phyloP scores from a whole-genome alignment of 2,888 invertebrate genomes.

The Caenorhabditis sp. region DNA sequence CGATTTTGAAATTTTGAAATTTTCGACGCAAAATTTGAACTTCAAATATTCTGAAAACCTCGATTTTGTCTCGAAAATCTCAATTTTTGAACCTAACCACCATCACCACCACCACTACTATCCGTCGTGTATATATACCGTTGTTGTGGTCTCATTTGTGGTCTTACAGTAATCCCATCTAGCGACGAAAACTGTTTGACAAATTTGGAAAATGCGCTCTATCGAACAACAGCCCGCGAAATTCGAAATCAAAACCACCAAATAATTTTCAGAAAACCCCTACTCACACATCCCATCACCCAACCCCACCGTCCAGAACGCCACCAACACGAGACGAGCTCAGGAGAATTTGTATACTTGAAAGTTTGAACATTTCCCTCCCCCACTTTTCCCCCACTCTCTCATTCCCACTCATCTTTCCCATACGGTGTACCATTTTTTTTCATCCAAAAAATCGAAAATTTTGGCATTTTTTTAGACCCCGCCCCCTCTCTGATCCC shows the following conservation, averaged over 20 bases:
- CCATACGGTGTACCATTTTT: neutral
- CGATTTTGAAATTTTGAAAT: constrained; percentile 2
- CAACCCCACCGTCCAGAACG: constrained; percentile 43
- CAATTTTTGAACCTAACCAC: too few species aligned
- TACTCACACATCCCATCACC: constrained; percentile 56
- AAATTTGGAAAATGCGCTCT: too few species aligned
- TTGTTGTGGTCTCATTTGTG: too few species aligned
- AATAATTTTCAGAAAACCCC: constrained; percentile 49
- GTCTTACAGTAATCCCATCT: neutral
- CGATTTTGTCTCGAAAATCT: too few species aligned
- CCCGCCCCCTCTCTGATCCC: neutral
- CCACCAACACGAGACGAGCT: constrained; percentile 50
- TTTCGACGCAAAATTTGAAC: neutral
- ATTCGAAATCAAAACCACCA: neutral
- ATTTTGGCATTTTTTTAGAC: constrained; percentile 12
- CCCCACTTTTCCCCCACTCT: neutral
- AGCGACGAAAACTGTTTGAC: neutral
- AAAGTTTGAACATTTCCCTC: constrained; percentile 7
- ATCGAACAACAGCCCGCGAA: too few species aligned
- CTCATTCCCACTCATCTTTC: constrained; percentile 1
- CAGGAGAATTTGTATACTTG: constrained; percentile 62
- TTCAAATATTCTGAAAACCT: too few species aligned
- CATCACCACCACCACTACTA: too few species aligned
- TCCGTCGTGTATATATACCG: too few species aligned
- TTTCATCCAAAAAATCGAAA: too few species aligned